Evolutionary conservation across 2,797 vertebrate genomes (phyloP), one percentile per base, ranked within the genome.

Genomic region (Platalea minor): DNA sequence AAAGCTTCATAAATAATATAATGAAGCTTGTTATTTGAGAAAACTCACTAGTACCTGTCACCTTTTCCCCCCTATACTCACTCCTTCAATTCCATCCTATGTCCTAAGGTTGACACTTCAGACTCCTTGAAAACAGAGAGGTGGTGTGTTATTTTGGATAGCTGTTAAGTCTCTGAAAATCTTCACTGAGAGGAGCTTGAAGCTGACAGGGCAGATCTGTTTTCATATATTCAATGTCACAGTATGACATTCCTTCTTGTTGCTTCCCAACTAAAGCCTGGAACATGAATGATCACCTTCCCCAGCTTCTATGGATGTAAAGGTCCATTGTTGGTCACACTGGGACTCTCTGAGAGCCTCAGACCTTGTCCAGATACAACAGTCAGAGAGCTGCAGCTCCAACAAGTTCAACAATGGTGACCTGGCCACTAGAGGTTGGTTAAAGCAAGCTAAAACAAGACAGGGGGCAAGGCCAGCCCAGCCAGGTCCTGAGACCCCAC

Each of bases 31-130:
- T 29, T 75, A 14, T 43, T 70, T 2, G 5, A 63, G 53, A 79
- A 53, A 57, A 82, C 12, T 72, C 7, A 0, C 1, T 39, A 46
- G 16, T 29, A 48, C 5, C 19, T 67, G 11, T 29, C 7, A 2
- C 5, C 2, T 72, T 85, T 88, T 28, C 23, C 57, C 5, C 19
- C 7, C 24, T 46, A 3, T 19, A 46, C 3, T 45, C 35, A 11
- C 4, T 53, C 26, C 8, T 79, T 75, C 0, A 0, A 33, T 46
- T 68, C 68, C 13, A 29, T 21, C 5, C 16, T 10, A 26, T 14
- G 5, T 73, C 23, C 50, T 80, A 37, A 67, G 1, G 2, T 14
- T 72, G 29, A 67, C 11, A 68, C 20, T 50, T 50, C 45, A 51
- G 19, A 10, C 5, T 73, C 45, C 12, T 45, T 54, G 17, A 35